phyloP scores from a whole-genome alignment of 30 jellyfish, hydroid and myxozoan species.

The Aurelia aurita region DNA sequence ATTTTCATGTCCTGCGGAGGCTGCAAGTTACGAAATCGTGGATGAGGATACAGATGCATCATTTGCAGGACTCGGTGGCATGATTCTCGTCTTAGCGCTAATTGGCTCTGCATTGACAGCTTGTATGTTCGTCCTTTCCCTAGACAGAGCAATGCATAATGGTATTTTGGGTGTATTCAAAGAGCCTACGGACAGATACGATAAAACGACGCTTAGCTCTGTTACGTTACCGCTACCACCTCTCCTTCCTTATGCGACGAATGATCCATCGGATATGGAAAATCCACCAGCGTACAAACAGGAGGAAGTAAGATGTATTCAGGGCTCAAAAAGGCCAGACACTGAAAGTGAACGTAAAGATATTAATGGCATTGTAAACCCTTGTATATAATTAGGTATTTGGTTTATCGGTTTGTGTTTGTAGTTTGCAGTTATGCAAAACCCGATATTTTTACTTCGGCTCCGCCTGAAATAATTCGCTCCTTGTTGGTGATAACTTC shows the following conservation, averaged over 20 bases:
- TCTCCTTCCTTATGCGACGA: neutral
- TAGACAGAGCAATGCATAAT: neutral
- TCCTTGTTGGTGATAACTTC: too few species aligned
- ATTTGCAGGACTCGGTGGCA: neutral
- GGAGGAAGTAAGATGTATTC: too few species aligned
- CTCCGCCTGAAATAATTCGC: too few species aligned
- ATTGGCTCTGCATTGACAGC: conserved; percentile 15
- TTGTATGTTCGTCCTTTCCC: conserved; percentile 4
- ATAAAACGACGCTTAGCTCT: neutral
- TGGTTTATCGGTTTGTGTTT: too few species aligned
- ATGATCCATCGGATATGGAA: neutral
- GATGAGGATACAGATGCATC: conserved; percentile 2
- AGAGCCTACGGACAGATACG: neutral
- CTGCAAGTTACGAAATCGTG: neutral
- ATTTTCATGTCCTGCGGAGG: conserved; percentile 35
- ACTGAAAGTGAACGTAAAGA: too few species aligned
- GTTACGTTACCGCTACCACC: neutral
- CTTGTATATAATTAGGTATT: too few species aligned
- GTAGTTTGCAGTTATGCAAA: too few species aligned
- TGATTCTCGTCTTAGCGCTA: conserved; percentile 8
- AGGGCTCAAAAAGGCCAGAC: too few species aligned
- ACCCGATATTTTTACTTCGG: too few species aligned
- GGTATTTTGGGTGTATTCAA: neutral
- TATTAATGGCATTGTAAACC: too few species aligned
- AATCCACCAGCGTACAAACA: neutral